Evolutionary conservation across 2,888 invertebrate species (phyloP).

Genomic region (Lepidonotus clava): DNA sequence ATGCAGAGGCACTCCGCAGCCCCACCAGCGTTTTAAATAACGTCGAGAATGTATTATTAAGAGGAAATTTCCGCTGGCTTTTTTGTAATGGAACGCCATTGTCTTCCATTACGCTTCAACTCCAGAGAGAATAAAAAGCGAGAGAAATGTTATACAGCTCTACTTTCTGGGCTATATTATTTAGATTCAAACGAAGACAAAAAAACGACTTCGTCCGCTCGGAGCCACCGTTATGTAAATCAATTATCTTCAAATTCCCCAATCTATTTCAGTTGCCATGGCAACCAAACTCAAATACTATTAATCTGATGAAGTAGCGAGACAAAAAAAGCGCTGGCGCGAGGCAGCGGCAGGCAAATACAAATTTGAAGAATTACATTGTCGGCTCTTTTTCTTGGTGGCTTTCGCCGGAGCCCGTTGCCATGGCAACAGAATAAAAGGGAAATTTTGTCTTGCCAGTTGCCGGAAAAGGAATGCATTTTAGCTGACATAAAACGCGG

Average conservation of each 20-base stretch:
- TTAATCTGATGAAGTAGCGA: constrained; percentile 53
- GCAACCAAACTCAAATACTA: constrained; percentile 54
- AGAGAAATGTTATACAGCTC: constrained; percentile 43
- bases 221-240: constrained; percentile 49
- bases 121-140: background rate
- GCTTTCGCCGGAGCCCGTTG: constrained; percentile 45
- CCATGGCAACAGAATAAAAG: constrained; percentile 52
- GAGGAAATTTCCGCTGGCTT: constrained; percentile 42
- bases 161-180: constrained; percentile 41
- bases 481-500: constrained; percentile 47
- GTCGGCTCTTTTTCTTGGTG: constrained; percentile 43
- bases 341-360: constrained; percentile 49
- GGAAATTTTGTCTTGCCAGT: constrained; percentile 51
- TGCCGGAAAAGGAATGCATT: constrained; percentile 54
- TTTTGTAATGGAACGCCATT: constrained; percentile 11
- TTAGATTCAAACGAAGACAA: constrained; percentile 46
- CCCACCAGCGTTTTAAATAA: constrained; percentile 15
- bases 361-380: constrained; percentile 54
- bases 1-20: background rate
- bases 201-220: background rate
- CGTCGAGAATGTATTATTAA: constrained; percentile 29
- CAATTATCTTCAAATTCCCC: constrained; percentile 54
- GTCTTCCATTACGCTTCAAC: constrained; percentile 35
- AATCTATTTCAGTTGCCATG: constrained; percentile 54
- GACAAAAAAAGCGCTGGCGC: constrained; percentile 20